Evolutionary conservation across 2,113 vertebrate genomes (phyloP).

Genomic region (Rhea pennata): DNA sequence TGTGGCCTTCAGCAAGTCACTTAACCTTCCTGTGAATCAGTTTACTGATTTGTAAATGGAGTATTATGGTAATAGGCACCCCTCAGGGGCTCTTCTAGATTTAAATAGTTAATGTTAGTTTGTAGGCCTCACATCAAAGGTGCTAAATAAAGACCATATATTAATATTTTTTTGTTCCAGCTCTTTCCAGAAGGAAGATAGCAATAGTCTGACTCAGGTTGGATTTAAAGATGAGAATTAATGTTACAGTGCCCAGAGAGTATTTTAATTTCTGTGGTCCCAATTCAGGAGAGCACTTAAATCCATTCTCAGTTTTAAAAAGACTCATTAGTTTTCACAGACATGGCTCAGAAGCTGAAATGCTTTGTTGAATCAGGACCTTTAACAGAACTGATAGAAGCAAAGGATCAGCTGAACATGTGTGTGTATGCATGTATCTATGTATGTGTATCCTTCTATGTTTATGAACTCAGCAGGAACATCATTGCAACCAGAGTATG

Average conservation of each 20-base stretch:
- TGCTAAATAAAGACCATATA: conserved; percentile 24
- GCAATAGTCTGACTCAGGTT: neutral
- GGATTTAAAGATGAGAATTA: neutral
- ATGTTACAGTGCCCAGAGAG: neutral
- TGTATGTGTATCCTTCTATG: neutral
- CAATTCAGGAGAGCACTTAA: neutral
- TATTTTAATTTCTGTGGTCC: neutral
- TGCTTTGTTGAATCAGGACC: neutral
- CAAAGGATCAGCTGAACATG: neutral
- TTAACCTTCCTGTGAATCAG: conserved; percentile 44
- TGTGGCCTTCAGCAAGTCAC: conserved; percentile 53
- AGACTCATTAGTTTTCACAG: neutral
- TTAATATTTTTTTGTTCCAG: neutral
- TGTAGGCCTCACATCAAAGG: conserved; percentile 33
- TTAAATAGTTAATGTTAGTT: conserved; percentile 50
- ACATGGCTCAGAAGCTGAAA: neutral
- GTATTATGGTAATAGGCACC: conserved; percentile 38
- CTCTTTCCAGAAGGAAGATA: neutral
- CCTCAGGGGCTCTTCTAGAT: neutral
- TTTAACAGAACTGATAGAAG: neutral
- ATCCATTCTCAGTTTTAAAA: neutral
- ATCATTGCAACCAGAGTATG: neutral
- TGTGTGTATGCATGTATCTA: neutral
- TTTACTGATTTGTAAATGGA: conserved; percentile 44
- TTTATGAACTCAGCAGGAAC: neutral